phyloP scores from a whole-genome alignment of 2,797 vertebrate species.

The Galaxias olidus region DNA sequence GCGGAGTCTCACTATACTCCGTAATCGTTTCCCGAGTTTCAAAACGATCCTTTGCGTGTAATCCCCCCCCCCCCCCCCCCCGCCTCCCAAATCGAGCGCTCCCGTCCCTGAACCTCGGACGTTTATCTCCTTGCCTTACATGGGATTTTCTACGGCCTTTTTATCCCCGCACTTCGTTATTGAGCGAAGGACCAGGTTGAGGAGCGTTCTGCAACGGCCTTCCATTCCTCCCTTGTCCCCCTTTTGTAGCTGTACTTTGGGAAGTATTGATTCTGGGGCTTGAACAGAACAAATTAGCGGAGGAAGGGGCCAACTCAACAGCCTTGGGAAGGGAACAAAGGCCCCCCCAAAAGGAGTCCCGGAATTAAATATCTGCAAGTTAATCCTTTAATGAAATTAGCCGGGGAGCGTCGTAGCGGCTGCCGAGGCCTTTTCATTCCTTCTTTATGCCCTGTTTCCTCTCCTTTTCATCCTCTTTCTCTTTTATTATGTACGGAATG shows the following conservation, averaged over 20 bases:
- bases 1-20: too few relatives aligned
- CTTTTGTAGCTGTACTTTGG: constrained; percentile 51
- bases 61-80: too few relatives aligned
- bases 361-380: constrained; percentile 58
- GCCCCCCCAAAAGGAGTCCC: constrained; percentile 41
- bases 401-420: constrained; percentile 41
- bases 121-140: constrained; percentile 57
- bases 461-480: constrained; percentile 14
- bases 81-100: too few relatives aligned
- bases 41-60: too few relatives aligned
- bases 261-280: constrained; percentile 68
- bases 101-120: too few relatives aligned
- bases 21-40: too few relatives aligned
- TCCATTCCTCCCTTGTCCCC: constrained; percentile 56
- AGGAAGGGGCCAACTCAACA: constrained; percentile 54
- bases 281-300: constrained; percentile 69
- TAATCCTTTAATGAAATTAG: constrained; percentile 58
- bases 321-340: constrained; percentile 45
- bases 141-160: constrained; percentile 61
- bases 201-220: constrained; percentile 49
- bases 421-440: constrained; percentile 19
- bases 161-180: constrained; percentile 63
- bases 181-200: constrained; percentile 65
- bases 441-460: constrained; percentile 21
- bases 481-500: constrained; percentile 22